phyloP scores from a whole-genome alignment of 2,113 vertebrate species.

The Clarias macrocephalus region DNA sequence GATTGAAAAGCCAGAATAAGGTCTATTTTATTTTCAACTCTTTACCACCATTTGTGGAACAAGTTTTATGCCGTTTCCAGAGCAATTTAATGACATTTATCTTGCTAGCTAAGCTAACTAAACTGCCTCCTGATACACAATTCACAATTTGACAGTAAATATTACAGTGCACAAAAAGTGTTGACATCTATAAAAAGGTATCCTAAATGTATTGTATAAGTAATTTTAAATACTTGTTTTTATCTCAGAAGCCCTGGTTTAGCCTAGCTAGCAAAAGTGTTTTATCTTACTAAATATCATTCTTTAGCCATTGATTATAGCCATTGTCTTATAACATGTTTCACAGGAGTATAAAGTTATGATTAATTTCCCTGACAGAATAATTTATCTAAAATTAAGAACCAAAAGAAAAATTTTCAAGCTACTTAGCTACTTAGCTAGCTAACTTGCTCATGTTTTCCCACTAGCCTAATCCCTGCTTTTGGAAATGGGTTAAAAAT shows the following conservation, averaged over 20 bases:
- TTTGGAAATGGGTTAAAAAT: neutral
- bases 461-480: neutral
- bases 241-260: neutral
- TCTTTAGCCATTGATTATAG: neutral
- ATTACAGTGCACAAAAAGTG: neutral
- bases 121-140: neutral
- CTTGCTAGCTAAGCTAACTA: neutral
- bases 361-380: neutral
- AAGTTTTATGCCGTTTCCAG: neutral
- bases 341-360: neutral
- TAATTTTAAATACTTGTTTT: neutral
- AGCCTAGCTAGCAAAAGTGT: neutral
- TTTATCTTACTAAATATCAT: neutral
- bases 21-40: neutral
- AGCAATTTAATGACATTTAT: neutral
- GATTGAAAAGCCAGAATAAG: neutral
- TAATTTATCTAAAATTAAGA: neutral
- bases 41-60: neutral
- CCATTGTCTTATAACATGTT: neutral
- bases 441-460: neutral
- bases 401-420: too few species aligned
- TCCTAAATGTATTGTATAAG: neutral
- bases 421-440: neutral
- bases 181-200: neutral
- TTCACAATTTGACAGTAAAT: neutral